Evolutionary conservation across 1,140 invertebrate genomes (phyloP), one percentile per base, ranked within the genome.

Genomic region (Asbolus verrucosus): DNA sequence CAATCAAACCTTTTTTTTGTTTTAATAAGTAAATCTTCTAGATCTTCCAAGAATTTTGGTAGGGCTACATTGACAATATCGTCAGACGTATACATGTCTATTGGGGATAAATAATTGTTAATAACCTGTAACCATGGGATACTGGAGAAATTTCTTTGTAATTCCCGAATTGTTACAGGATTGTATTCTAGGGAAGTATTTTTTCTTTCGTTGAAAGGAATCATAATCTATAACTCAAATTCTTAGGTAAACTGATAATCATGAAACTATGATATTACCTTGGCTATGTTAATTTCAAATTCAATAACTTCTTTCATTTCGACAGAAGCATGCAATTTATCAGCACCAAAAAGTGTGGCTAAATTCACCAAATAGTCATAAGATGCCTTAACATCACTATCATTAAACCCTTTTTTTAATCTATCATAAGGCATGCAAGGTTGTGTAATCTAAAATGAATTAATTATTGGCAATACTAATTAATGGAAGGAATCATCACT

Each of bases 51-150:
- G 69, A 82, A 89, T 30, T 82, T 78, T 0, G 87, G 86, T 6
- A 85, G 84, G 60, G 83, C 84, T 0, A 88, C 83, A 46, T 87
- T 84, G 8, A 88, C 78, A 8, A 81, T 71, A 73, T 88, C 86
- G 9, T 72, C 30, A 0, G 65, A 67, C 0, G 43, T 83, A 62
- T 31, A 59, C 36, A 1, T 68, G 70, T n/a, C 39, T 2, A 79
- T 71, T 30, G 68, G 62, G 5, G 78, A 76, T 19, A 89, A 76
- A 15, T 87, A 63, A 1, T 67, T 81, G 76, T 85, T 86, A 30
- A 83, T 61, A 86, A 95, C 95, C 41, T 89, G 85, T 67, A 88
- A 77, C 93, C 93, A 94, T 16, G 21, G 18, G 16, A 62, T 80
- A 67, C 82, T 77, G 4, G 82, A 83, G 24, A 83, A 84, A 36